phyloP scores from a whole-genome alignment of 2,888 invertebrate genomes.

The Nomada lathburiana region DNA sequence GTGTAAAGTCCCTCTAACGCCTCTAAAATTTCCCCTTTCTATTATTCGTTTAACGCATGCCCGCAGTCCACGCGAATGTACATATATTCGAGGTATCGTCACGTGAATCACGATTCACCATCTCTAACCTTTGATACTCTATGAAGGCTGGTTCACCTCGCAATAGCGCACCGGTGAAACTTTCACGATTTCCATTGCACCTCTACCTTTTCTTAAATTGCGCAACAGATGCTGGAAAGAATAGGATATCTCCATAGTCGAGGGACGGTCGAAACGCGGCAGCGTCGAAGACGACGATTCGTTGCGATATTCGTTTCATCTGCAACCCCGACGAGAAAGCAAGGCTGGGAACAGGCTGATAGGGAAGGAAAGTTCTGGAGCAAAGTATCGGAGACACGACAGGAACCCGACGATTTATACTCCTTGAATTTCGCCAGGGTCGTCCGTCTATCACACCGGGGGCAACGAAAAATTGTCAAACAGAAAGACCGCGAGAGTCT shows the following conservation, averaged over 20 bases:
- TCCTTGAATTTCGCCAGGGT: conserved; percentile 64
- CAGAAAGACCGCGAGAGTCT: conserved; percentile 41
- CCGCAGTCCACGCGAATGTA: no score
- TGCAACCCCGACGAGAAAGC: conserved; percentile 6
- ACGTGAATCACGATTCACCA: conserved; percentile 35
- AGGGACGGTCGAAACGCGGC: conserved; percentile 29
- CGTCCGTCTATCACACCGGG: conserved; percentile 30
- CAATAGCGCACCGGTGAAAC: conserved; percentile 34
- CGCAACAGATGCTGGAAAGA: conserved; percentile 23
- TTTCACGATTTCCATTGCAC: conserved; percentile 51
- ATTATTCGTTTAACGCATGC: no score
- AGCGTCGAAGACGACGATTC: conserved; percentile 43
- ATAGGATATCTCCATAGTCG: not conserved
- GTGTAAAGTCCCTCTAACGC: not conserved
- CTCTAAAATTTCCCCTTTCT: not conserved
- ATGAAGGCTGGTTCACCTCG: not conserved
- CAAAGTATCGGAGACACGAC: conserved; percentile 63
- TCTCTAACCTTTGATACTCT: conserved; percentile 39
- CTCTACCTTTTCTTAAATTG: conserved; percentile 41
- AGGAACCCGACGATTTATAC: conserved; percentile 70
- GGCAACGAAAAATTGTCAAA: conserved; percentile 60
- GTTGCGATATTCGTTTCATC: conserved; percentile 28
- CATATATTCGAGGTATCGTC: not conserved
- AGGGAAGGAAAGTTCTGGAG: conserved; percentile 49
- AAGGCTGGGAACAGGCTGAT: conserved; percentile 39